Conservation (phyloP, 2,888 invertebrate genomes). For the Branchellion lobata region DNA sequence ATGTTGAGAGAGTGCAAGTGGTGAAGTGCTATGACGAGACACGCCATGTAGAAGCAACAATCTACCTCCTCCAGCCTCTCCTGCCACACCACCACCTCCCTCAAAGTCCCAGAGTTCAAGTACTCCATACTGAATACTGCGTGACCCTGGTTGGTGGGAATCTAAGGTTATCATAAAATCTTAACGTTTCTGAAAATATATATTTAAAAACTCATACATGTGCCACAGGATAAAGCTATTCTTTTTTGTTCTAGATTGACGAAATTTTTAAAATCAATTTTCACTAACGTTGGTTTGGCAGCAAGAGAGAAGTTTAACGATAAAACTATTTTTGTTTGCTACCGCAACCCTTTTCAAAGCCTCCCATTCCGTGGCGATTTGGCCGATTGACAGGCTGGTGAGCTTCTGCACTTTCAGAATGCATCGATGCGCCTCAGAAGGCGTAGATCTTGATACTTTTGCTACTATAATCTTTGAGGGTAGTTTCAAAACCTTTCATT, state of each 20-base stretch:
- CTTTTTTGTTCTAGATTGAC: too few species aligned
- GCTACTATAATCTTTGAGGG: background rate
- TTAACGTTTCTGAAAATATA: too few species aligned
- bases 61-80: background rate
- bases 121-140: background rate
- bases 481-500: background rate
- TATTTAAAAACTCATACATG: too few species aligned
- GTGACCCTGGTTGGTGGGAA: too few species aligned
- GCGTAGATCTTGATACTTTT: background rate
- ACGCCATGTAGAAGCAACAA: background rate
- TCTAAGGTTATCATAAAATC: too few species aligned
- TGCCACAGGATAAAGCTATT: too few species aligned
- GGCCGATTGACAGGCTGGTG: background rate
- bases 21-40: background rate
- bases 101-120: background rate
- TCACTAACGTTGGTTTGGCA: background rate
- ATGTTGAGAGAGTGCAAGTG: constrained; percentile 11
- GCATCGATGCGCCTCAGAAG: background rate
- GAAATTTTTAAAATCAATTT: too few species aligned
- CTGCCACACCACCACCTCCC: background rate
- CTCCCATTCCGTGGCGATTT: background rate
- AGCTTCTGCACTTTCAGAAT: background rate
- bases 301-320: background rate
- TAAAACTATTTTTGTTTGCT: background rate
- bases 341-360: background rate